These are phyloP conservation scores for Halisarca cf. caerulea DNA, from an alignment of 37 sponge, comb jelly and placozoan genomes.

Conservation along the genomic window DNA sequence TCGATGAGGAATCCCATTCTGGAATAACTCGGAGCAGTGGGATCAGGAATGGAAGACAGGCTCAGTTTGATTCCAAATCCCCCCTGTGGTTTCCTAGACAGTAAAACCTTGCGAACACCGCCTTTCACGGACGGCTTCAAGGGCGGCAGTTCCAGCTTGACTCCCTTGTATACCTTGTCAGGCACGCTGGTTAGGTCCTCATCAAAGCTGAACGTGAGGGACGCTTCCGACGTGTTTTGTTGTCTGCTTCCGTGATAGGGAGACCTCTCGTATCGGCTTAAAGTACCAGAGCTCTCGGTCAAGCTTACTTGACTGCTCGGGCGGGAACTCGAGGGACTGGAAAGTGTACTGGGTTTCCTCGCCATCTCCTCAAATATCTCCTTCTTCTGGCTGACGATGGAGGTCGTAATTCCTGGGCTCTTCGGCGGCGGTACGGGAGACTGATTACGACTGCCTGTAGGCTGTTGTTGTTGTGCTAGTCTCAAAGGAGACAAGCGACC, in stretches of 20 bases:
- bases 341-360: not conserved
- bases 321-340: not conserved
- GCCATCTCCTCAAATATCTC: not conserved
- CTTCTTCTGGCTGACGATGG: not conserved
- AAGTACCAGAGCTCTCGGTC: not conserved
- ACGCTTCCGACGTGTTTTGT: not conserved
- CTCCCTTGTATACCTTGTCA: conserved; percentile 44
- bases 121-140: conserved; percentile 45
- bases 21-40: conserved; percentile 65
- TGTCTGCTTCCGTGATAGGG: not conserved
- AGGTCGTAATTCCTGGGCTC: not conserved
- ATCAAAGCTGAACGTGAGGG: not conserved
- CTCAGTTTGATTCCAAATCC: conserved; percentile 84
- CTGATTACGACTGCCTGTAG: not conserved
- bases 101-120: conserved; percentile 38
- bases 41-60: conserved; percentile 70
- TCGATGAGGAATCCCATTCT: conserved; percentile 72
- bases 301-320: not conserved
- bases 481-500: not conserved
- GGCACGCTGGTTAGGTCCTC: not conserved
- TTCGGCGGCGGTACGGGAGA: not conserved
- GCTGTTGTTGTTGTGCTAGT: not conserved
- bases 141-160: conserved; percentile 62
- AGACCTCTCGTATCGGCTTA: not conserved
- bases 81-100: conserved; percentile 51